Evolutionary conservation across 2,113 vertebrate species (phyloP), one percentile per base, ranked within the genome.

Genomic region (Ellobius talpinus): DNA sequence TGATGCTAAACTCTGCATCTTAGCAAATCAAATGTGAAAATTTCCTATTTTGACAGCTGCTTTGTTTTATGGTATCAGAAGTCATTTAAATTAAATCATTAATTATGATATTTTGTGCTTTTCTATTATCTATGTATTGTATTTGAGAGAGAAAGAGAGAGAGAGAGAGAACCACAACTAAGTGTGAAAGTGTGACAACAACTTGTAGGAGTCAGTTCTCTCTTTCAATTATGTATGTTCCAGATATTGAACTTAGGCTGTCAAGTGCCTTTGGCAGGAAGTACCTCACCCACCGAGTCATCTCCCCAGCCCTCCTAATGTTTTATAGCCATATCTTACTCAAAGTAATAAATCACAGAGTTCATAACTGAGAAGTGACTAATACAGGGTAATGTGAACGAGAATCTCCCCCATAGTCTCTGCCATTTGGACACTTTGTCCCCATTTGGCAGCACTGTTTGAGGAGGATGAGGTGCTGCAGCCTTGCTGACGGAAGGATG

Each of bases 61-160:
- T 96, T 91, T 68, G 21, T 93, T 55, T 29, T 58, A 81, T 8
- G 74, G 81, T 77, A 90, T 73, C 85, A 68, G 31, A 89, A 97
- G 8, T 89, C 29, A 73, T 91, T 79, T 73, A 76, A 88, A 85
- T 87, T 14, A 90, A 90, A 91, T 16, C 39, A 73, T 70, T 87
- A 91, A 72, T 89, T 84, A 87, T 66, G 84, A 39, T 66, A 77
- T 78, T 52, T 79, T 94, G 65, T 81, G 74, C 26, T 84, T 76
- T 82, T 68, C 63, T 74, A 14, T 82, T 88, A 13, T 50, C 9
- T 68, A 47, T 31, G 6, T 65, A 84, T 42, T 63, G 36, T n/a
- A 58, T 14, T 21, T 11, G 50, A 52, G 16, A 81, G 10, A 23
- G 31, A 36, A 17, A 7, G 74, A 31, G 5, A 16, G 11, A 42